phyloP scores from a whole-genome alignment of 2,797 vertebrate genomes.

The Notolabrus celidotus region DNA sequence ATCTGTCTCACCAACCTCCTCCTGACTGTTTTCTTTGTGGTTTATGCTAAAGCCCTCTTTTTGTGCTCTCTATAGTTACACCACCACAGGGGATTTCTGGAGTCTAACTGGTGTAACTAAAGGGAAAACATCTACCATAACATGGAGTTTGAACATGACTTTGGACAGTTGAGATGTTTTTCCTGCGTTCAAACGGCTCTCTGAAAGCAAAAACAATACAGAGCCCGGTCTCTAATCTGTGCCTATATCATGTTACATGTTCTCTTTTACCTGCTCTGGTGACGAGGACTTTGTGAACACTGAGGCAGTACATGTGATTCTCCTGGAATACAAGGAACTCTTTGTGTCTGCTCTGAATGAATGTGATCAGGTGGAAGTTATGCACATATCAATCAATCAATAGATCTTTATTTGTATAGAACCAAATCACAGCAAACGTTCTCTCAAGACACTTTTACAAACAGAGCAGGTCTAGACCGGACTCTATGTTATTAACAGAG shows the following conservation, averaged over 20 bases:
- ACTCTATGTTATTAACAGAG: no score
- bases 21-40: slow-evolving; percentile 40
- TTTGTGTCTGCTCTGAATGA: slow-evolving; percentile 33
- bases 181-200: not conserved
- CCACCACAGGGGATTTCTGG: slow-evolving; percentile 22
- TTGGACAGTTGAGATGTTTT: slow-evolving; percentile 22
- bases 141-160: slow-evolving; percentile 18
- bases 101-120: slow-evolving; percentile 9
- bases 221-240: slow-evolving; percentile 24
- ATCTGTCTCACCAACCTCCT: slow-evolving; percentile 18
- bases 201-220: slow-evolving; percentile 1
- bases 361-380: slow-evolving; percentile 29
- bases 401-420: no score
- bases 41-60: slow-evolving; percentile 27
- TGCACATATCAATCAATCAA: no score
- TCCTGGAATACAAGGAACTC: slow-evolving; percentile 33
- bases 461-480: no score
- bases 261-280: slow-evolving; percentile 37
- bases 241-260: slow-evolving; percentile 36
- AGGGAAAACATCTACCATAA: slow-evolving; percentile 2
- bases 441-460: no score
- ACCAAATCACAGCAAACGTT: no score
- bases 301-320: slow-evolving; percentile 6
- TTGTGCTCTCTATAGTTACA: slow-evolving; percentile 17
- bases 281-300: slow-evolving; percentile 26